Conservation (phyloP, 2,888 invertebrate species). For the Drosophila mimetica region DNA sequence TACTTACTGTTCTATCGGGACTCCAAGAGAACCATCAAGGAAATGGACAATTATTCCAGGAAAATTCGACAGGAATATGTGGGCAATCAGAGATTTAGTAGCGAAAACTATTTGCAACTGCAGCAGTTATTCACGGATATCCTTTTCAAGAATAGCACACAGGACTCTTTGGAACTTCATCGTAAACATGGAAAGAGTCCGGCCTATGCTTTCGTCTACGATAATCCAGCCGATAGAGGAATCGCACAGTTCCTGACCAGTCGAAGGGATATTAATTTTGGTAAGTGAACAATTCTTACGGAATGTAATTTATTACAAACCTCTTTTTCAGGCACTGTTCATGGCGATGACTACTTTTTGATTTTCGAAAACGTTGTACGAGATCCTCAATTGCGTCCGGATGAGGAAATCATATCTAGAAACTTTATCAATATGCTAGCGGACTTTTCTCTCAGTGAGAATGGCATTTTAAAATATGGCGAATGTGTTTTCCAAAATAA, state of each 20-base stretch:
- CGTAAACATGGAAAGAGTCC: slow-evolving; percentile 86
- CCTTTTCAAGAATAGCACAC: slow-evolving; percentile 87
- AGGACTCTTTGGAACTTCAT: slow-evolving; percentile 87
- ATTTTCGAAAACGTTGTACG: slow-evolving; percentile 55
- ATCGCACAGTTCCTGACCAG: slow-evolving; percentile 85
- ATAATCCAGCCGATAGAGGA: slow-evolving; percentile 87
- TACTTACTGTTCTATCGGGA: slow-evolving; percentile 87
- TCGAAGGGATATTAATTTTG: slow-evolving; percentile 85
- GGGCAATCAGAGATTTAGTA: slow-evolving; percentile 79
- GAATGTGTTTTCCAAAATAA: slow-evolving; percentile 66
- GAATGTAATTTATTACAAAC: not conserved
- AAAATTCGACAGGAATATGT: slow-evolving; percentile 59
- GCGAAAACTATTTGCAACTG: slow-evolving; percentile 83
- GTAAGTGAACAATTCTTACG: slow-evolving; percentile 75
- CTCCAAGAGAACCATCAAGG: slow-evolving; percentile 85
- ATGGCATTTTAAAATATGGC: slow-evolving; percentile 53
- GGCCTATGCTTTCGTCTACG: slow-evolving; percentile 88
- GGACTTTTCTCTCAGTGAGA: slow-evolving; percentile 51
- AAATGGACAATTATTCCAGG: slow-evolving; percentile 64
- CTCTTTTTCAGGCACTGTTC: slow-evolving; percentile 67
- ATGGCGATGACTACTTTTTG: slow-evolving; percentile 76
- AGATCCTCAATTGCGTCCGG: slow-evolving; percentile 30
- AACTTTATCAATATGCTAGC: slow-evolving; percentile 74
- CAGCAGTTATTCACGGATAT: slow-evolving; percentile 88
- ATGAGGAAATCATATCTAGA: slow-evolving; percentile 55